A percentile compares a stretch with the other conserved stretches of the same genome.
These are phyloP conservation scores for Cylindroiulus punctatus DNA, from an alignment of 2,888 invertebrate species.

Conservation along the genomic window DNA sequence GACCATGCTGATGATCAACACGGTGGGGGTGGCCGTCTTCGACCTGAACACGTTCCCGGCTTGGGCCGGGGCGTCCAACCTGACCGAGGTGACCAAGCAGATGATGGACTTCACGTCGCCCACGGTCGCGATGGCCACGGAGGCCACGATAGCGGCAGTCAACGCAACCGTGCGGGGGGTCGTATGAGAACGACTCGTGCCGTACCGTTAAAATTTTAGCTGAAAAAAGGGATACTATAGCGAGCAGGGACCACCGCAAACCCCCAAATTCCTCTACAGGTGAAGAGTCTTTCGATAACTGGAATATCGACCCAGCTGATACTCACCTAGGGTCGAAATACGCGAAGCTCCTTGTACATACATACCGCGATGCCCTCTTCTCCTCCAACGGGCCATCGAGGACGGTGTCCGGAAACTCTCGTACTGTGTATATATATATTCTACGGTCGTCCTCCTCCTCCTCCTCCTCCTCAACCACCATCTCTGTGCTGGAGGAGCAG, in stretches of 20 bases:
- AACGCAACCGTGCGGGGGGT: background rate
- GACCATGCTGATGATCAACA: conserved; percentile 64
- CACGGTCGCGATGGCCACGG: background rate
- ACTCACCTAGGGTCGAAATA: background rate
- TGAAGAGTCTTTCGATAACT: background rate
- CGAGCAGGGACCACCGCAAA: background rate
- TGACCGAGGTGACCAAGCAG: conserved; percentile 49
- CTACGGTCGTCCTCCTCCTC: background rate
- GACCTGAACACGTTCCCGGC: conserved; percentile 63
- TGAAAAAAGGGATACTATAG: background rate
- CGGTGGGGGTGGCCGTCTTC: conserved; percentile 64
- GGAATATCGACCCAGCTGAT: background rate
- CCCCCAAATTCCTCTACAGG: background rate
- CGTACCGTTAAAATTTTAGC: background rate
- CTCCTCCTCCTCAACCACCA: background rate
- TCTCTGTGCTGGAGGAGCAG: background rate
- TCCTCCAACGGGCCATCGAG: too few species aligned
- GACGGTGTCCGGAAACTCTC: background rate
- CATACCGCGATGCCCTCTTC: background rate
- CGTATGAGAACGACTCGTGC: background rate
- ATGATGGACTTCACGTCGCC: conserved; percentile 47
- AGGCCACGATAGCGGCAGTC: background rate
- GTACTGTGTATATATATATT: background rate
- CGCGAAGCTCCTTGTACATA: background rate
- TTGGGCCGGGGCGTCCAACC: conserved; percentile 60